These are phyloP conservation scores for Hafferia zeledoni DNA, from an alignment of 2,797 vertebrate species.

Conservation along the genomic window DNA sequence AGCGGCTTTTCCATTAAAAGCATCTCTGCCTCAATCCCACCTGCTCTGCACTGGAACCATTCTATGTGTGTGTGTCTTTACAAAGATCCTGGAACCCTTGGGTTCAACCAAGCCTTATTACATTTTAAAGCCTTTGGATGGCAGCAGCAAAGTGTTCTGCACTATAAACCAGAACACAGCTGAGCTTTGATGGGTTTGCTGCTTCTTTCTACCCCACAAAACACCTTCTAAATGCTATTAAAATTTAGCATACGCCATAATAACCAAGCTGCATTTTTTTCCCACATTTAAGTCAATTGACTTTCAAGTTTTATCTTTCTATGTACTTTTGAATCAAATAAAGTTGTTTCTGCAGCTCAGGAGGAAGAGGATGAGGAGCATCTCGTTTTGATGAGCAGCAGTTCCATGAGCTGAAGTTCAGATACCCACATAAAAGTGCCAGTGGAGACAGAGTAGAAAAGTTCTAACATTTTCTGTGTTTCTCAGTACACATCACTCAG, in stretches of 20 bases:
- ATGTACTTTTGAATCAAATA: constrained; percentile 50
- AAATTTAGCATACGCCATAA: constrained; percentile 77
- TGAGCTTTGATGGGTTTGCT: constrained; percentile 77
- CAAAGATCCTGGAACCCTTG: constrained; percentile 61
- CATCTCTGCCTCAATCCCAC: constrained; percentile 22
- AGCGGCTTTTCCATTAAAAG: background rate
- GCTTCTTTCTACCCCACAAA: constrained; percentile 79
- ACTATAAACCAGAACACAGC: constrained; percentile 77
- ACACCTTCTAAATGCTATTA: constrained; percentile 80
- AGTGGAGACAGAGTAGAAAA: background rate
- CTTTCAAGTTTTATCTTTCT: constrained; percentile 74
- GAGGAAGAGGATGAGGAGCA: background rate
- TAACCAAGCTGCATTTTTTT: constrained; percentile 72
- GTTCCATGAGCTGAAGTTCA: background rate
- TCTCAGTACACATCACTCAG: background rate
- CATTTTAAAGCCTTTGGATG: constrained; percentile 75
- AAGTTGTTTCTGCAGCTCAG: constrained; percentile 45
- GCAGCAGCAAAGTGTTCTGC: constrained; percentile 77
- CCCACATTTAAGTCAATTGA: constrained; percentile 73
- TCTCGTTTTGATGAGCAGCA: background rate
- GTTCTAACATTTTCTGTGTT: background rate
- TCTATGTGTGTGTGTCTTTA: background rate
- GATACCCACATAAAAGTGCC: background rate
- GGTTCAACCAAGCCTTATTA: constrained; percentile 73
- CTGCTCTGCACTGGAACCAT: constrained; percentile 24